These are phyloP conservation scores for Hydrotaea diabolus DNA, from an alignment of 2,888 invertebrate genomes.

Conservation along the genomic window DNA sequence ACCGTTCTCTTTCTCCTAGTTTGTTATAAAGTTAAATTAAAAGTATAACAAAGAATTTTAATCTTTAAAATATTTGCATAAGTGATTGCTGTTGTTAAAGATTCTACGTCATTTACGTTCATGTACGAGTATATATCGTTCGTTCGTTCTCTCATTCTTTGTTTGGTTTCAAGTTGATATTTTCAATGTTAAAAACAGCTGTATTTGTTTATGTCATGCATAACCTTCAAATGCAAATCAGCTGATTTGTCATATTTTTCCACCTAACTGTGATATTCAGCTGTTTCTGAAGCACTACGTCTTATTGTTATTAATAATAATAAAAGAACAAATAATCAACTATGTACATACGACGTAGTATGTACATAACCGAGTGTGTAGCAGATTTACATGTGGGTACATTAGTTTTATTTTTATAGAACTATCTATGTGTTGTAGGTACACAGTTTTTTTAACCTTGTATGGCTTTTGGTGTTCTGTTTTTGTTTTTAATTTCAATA, in stretches of 20 bases:
- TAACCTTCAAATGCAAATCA: neutral
- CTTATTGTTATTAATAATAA: neutral
- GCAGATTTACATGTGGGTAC: neutral
- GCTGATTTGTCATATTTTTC: slow-evolving; percentile 20
- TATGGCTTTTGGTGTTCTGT: neutral
- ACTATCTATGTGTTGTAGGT: neutral
- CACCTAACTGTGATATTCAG: neutral
- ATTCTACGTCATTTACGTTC: no score
- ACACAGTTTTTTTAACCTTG: slow-evolving; percentile 11
- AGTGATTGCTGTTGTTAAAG: no score
- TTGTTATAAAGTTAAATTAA: no score
- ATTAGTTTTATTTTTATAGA: neutral
- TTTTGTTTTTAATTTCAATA: neutral
- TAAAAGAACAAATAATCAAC: neutral
- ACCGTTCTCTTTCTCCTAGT: no score
- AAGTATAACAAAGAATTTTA: no score
- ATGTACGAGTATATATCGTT: no score
- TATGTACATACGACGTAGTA: no score
- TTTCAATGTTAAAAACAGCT: slow-evolving; percentile 17
- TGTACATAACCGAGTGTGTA: neutral
- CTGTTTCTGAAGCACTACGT: neutral
- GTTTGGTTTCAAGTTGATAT: neutral
- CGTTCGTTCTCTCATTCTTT: neutral
- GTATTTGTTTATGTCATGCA: slow-evolving; percentile 11
- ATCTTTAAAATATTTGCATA: no score